These are phyloP conservation scores for Zaprionus tsacasi DNA, from an alignment of 1,140 invertebrate genomes.

Conservation along the genomic window DNA sequence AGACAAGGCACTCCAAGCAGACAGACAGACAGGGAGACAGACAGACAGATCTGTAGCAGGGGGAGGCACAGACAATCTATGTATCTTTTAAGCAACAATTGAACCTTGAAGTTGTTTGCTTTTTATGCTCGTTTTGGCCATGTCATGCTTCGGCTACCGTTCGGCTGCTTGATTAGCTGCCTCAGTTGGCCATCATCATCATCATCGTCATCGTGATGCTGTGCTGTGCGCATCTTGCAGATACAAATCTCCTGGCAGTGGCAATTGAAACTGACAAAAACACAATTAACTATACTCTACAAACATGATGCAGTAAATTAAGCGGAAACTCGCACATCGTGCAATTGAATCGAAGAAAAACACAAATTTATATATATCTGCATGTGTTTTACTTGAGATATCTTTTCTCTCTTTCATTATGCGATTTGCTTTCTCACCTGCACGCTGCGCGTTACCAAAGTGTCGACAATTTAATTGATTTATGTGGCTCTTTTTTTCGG, in stretches of 20 bases:
- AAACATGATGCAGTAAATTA: conserved; percentile 41
- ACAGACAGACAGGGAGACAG: neutral
- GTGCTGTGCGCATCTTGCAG: neutral
- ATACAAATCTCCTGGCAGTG: conserved; percentile 3
- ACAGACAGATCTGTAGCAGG: neutral
- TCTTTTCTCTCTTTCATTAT: conserved; percentile 14
- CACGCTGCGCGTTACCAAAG: conserved; percentile 62
- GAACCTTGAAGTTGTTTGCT: conserved; percentile 66
- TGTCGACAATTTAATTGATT: conserved; percentile 77
- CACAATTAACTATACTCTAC: conserved; percentile 66
- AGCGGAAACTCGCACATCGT: conserved; percentile 68
- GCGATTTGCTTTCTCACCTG: conserved; percentile 36
- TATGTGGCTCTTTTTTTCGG: conserved; percentile 46
- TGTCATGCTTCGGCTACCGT: conserved; percentile 59
- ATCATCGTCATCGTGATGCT: neutral
- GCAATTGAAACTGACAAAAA: conserved; percentile 73
- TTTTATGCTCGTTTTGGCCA: conserved; percentile 48
- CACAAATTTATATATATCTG: conserved; percentile 3
- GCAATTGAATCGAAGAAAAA: conserved; percentile 52
- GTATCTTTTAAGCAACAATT: conserved; percentile 69
- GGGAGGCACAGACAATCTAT: conserved; percentile 15
- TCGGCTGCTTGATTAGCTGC: conserved; percentile 55
- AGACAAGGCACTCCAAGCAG: conserved; percentile 8
- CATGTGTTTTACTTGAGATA: no score
- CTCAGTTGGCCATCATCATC: conserved; percentile 29